A percentile compares a stretch with the other conserved stretches of the same genome.
phyloP scores from a whole-genome alignment of 2,888 invertebrate species.

The Priocnemis perturbator region DNA sequence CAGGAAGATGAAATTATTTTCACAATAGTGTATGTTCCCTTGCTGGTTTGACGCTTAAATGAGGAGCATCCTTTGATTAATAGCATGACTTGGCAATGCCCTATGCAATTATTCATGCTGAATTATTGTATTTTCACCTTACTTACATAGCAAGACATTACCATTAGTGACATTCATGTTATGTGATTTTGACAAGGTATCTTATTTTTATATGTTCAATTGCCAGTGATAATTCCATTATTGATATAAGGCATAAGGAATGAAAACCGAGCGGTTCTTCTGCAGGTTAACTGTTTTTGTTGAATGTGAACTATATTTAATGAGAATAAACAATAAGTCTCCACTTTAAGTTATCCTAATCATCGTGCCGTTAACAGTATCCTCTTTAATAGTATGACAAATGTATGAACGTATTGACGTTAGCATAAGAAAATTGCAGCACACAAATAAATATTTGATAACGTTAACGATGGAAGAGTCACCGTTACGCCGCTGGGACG shows the following conservation, averaged over 20 bases:
- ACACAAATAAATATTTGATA: no score
- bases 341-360: conserved; percentile 25
- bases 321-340: conserved; percentile 48
- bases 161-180: background rate
- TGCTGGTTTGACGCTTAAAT: background rate
- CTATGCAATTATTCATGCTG: conserved; percentile 16
- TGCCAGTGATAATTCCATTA: no score
- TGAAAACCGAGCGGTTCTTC: conserved; percentile 4
- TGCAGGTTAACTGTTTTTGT: conserved; percentile 46
- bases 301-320: conserved; percentile 51
- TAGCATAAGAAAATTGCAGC: no score
- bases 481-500: no score
- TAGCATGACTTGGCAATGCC: background rate
- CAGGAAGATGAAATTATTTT: conserved; percentile 8
- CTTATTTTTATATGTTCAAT: background rate
- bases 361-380: no score
- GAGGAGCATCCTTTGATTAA: no score
- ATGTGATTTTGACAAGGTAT: background rate
- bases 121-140: conserved; percentile 15
- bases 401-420: no score
- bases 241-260: no score
- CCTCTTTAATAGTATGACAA: no score
- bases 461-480: no score
- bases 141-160: conserved; percentile 30
- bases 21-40: background rate